phyloP scores from a whole-genome alignment of 2,113 vertebrate genomes.

The Ophthalmolycus amberensis region DNA sequence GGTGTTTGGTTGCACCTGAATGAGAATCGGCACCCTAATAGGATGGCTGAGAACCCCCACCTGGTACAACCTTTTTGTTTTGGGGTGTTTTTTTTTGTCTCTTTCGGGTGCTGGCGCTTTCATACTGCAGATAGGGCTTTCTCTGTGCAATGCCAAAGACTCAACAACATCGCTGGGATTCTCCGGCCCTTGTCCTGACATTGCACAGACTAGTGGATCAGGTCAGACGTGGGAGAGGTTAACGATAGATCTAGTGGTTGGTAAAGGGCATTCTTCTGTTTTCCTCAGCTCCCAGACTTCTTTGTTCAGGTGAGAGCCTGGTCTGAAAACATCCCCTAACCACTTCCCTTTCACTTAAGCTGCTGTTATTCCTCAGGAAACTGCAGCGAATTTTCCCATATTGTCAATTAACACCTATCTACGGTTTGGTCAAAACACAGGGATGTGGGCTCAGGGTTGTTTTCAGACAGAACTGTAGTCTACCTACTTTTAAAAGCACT shows the following conservation, averaged over 20 bases:
- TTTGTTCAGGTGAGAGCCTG: slow-evolving; percentile 79
- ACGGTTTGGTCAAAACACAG: slow-evolving; percentile 41
- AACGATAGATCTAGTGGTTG: slow-evolving; percentile 59
- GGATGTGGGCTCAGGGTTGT: slow-evolving; percentile 62
- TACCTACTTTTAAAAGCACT: slow-evolving; percentile 56
- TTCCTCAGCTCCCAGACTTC: slow-evolving; percentile 78
- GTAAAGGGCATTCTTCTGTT: slow-evolving; percentile 80
- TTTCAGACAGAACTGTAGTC: slow-evolving; percentile 72
- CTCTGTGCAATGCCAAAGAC: slow-evolving; percentile 77
- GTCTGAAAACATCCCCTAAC: slow-evolving; percentile 74
- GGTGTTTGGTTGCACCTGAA: slow-evolving; percentile 83
- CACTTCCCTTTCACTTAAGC: slow-evolving; percentile 18
- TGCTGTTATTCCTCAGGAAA: background rate
- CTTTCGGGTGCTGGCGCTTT: slow-evolving; percentile 72
- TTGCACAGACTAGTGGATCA: slow-evolving; percentile 70
- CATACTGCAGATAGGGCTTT: slow-evolving; percentile 33
- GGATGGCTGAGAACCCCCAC: slow-evolving; percentile 76
- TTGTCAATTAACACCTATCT: background rate
- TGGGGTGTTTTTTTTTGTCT: slow-evolving; percentile 17
- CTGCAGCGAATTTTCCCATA: background rate
- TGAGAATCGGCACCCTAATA: slow-evolving; percentile 77
- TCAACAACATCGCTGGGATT: slow-evolving; percentile 13
- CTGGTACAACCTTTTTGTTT: slow-evolving; percentile 70
- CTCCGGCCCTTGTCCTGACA: slow-evolving; percentile 65
- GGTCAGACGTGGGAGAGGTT: slow-evolving; percentile 49